Evolutionary conservation across 2,113 vertebrate species (phyloP).

Genomic region (Grammomys dolichurus): DNA sequence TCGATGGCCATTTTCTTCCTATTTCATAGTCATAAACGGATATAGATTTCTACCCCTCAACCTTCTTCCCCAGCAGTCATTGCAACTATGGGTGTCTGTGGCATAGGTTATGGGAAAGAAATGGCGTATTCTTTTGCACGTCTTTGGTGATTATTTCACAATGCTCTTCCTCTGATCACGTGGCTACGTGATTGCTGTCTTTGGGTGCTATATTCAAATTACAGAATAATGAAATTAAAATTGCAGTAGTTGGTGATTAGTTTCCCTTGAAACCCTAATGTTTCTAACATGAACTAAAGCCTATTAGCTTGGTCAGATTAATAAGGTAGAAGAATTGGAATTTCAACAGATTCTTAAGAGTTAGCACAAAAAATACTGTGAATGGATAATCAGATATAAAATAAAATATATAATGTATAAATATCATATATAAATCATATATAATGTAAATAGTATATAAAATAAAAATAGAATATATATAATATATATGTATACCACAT

Average conservation of each 20-base stretch:
- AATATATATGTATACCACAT: no score
- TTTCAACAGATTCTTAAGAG: not conserved
- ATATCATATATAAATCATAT: no score
- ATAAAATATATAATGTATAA: no score
- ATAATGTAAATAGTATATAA: no score
- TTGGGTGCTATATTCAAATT: no score
- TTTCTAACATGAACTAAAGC: no score
- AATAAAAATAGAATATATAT: no score
- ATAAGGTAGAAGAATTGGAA: no score
- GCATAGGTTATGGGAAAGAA: not conserved
- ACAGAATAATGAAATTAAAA: not conserved
- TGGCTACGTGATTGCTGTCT: not conserved
- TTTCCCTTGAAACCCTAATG: not conserved
- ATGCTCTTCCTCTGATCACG: accelerated
- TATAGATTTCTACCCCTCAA: not conserved
- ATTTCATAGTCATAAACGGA: no score
- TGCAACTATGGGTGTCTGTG: not conserved
- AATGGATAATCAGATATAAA: not conserved
- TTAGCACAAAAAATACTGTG: not conserved
- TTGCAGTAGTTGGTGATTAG: not conserved
- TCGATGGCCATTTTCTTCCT: not conserved
- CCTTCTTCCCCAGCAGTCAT: not conserved
- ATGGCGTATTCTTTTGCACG: not conserved
- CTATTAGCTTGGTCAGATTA: no score
- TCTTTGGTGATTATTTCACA: not conserved